phyloP scores from a whole-genome alignment of 2,797 vertebrate genomes.

The Spea hammondii region DNA sequence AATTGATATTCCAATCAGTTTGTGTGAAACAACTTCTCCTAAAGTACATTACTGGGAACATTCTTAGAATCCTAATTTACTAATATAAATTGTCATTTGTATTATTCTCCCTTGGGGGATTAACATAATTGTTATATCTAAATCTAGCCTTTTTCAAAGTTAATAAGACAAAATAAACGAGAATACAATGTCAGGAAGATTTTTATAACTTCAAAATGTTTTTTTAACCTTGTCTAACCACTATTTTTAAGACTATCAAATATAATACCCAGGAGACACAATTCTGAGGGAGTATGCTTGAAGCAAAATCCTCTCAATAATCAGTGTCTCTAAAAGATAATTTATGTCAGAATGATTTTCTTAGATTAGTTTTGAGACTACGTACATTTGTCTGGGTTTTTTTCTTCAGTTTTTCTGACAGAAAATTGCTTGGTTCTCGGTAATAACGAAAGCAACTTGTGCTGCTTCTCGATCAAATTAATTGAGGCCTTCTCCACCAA shows the following conservation, averaged over 20 bases:
- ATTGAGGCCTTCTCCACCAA: slow-evolving; percentile 54
- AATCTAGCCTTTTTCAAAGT: slow-evolving; percentile 43
- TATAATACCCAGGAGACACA: slow-evolving; percentile 50
- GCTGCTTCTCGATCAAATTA: slow-evolving; percentile 56
- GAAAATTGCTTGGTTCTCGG: slow-evolving; percentile 39
- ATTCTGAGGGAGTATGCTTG: slow-evolving; percentile 41
- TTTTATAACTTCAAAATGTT: slow-evolving; percentile 43
- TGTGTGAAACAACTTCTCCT: slow-evolving; percentile 18
- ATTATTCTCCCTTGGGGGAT: slow-evolving; percentile 46
- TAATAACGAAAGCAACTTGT: slow-evolving; percentile 48
- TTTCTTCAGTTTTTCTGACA: slow-evolving; percentile 53
- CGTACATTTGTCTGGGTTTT: slow-evolving; percentile 49
- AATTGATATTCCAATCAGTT: slow-evolving; percentile 28
- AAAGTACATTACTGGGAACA: slow-evolving; percentile 31
- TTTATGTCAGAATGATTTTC: slow-evolving; percentile 57
- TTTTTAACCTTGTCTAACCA: slow-evolving; percentile 55
- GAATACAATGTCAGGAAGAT: slow-evolving; percentile 46
- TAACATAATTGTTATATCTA: slow-evolving; percentile 50
- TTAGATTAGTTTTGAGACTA: slow-evolving; percentile 48
- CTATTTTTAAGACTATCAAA: slow-evolving; percentile 47
- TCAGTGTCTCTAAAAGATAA: slow-evolving; percentile 56
- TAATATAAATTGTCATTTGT: slow-evolving; percentile 49
- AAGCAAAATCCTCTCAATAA: slow-evolving; percentile 57
- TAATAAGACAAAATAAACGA: slow-evolving; percentile 48
- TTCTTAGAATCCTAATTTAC: slow-evolving; percentile 45